Percentiles rank a stretch among this genome's conserved stretches.
phyloP scores from a whole-genome alignment of 1,140 invertebrate species.

The Drosophila sechellia region DNA sequence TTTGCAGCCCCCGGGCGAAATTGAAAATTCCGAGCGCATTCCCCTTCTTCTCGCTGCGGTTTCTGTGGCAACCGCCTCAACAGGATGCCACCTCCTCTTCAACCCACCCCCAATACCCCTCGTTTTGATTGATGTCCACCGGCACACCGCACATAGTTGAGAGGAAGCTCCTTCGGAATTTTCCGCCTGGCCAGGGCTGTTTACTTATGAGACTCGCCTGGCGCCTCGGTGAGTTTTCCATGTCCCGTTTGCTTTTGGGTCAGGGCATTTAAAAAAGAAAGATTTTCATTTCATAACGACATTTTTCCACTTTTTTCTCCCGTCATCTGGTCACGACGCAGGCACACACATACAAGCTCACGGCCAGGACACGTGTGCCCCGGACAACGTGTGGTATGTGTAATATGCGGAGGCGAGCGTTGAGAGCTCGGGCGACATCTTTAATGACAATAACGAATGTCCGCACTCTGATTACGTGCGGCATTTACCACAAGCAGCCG shows the following conservation, averaged over 20 bases:
- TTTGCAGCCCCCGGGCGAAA: slow-evolving; percentile 67
- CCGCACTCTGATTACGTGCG: slow-evolving; percentile 42
- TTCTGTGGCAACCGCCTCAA: slow-evolving; percentile 8
- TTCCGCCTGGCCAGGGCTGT: slow-evolving; percentile 33
- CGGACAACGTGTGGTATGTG: slow-evolving; percentile 62
- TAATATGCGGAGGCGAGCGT: slow-evolving; percentile 25
- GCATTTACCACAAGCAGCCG: slow-evolving; percentile 16
- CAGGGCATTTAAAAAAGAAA: slow-evolving; percentile 64
- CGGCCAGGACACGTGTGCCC: slow-evolving; percentile 22
- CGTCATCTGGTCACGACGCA: slow-evolving; percentile 37
- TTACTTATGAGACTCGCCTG: slow-evolving; percentile 51
- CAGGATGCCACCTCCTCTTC: not conserved
- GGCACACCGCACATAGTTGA: slow-evolving; percentile 48
- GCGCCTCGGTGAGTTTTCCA: not conserved
- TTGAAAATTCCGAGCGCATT: slow-evolving; percentile 69
- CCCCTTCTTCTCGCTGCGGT: slow-evolving; percentile 4
- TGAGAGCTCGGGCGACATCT: slow-evolving; percentile 35
- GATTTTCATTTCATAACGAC: slow-evolving; percentile 76
- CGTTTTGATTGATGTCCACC: slow-evolving; percentile 77
- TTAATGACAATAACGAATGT: slow-evolving; percentile 52
- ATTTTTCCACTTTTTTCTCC: slow-evolving; percentile 57
- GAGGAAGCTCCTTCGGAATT: slow-evolving; percentile 24
- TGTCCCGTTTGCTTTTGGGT: slow-evolving; percentile 70
- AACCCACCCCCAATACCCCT: not conserved
- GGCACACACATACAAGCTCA: slow-evolving; percentile 26